Evolutionary conservation across 2,113 vertebrate genomes (phyloP), one percentile per base, ranked within the genome.

Genomic region (Penelope pileata): DNA sequence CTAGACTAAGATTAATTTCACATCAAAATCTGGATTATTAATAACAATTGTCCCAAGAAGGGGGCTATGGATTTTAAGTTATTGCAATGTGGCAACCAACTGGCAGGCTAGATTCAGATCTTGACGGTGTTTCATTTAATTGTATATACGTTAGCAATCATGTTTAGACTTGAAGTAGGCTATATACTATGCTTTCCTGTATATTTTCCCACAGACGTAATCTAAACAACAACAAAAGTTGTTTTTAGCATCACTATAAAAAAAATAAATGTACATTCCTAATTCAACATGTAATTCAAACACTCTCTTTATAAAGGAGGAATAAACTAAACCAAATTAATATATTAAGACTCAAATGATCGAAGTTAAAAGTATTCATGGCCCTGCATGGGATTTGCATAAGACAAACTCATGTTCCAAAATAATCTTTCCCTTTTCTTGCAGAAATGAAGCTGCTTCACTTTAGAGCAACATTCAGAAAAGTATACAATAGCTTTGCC

Each of bases 221-320:
- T 86, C 92, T 93, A 94, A 96, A 96, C 92, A 96, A 94, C 94
- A 97, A 97, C 93, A 96, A 92, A 94, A 93, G 92, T 90, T 96
- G 94, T 76, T 94, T 95, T 97, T 91, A 94, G 91, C 87, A 93
- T 69, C 84, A 77, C 92, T 94, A 95, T 89, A 73, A 60, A 89
- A 90, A 92, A 81, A 36, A 42, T 5, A 32, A 42, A 34, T 92
- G 73, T 48, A 87, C 74, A 43, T 60, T 95, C 79, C 84, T 90
- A 93, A 95, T 86, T 75, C 90, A 74, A 69, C 73, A 67, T 60
- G 93, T 94, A 90, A 96, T 78, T 93, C 90, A 94, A 95, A 60
- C 17, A 59, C 43, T 17, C 70, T 79, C 48, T 59, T 92, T 80
- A 45, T 43, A 83, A 82, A 81, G 38, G 51, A 74, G 91, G 83